Evolutionary conservation across 2,113 vertebrate genomes (phyloP), one percentile per base, ranked within the genome.

Genomic region (Todiramphus chloris): DNA sequence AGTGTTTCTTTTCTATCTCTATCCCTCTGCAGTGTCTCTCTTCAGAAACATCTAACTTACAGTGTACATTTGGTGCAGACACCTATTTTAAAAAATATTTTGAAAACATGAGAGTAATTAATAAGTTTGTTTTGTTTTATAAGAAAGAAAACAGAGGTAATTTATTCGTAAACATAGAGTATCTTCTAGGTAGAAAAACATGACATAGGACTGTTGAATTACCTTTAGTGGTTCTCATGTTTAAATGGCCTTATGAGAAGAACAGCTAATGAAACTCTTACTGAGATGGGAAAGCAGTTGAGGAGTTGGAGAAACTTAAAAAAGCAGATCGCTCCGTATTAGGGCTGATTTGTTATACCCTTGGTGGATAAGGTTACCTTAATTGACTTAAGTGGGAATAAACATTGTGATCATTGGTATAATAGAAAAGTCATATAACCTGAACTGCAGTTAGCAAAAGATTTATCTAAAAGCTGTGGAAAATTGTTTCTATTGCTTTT

Each of bases 261-360:
- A 91, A 94, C 13, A 93, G 67, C 39, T 88, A 96, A 89, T 76
- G 87, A 97, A 96, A 80, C 33, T 50, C 64, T 95, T 91, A 90
- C 93, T 92, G 86, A 69, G 82, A 91, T 24, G 31, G 72, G 67
- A 76, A 96, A 79, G 53, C 81, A 93, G 89, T 28, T 93, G 79
- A 93, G 94, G 87, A 97, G 74, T 69, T 91, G 44, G 78, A 93
- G 59, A 95, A 96, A 78, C 93, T 97, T 96, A 92, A 94, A 93
- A 93, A 83, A 92, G 43, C 62, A 89, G 58, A 92, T 95, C 79
- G 79, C 83, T 90, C 60, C 37, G 78, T 60, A 53, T 84, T 85
- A 95, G 96, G 51, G 37, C 76, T 89, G 88, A 91, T 76, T 39
- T n/a, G 5, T 77, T 87, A 48, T 25, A 79, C 25, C 85, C 72